Evolutionary conservation across 30 jellyfish, hydroid and myxozoan species (phyloP), one percentile per base, ranked within the genome.

Genomic region (Cassiopea andromeda): DNA sequence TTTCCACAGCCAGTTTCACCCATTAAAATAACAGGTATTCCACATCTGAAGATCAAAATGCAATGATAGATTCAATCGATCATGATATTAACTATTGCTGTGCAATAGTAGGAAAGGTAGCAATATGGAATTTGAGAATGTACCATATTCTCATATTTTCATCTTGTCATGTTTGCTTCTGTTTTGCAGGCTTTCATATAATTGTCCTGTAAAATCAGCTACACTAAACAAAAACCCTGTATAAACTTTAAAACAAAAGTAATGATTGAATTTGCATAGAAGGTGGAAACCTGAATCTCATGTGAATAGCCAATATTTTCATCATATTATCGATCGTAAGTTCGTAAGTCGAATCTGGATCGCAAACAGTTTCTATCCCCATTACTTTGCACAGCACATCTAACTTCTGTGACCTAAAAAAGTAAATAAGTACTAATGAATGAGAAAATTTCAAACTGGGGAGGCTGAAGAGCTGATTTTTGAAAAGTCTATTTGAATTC

Each of bases 1-100:
- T 91, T 91, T 69, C 97, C 97, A 74, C 97, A 83, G 17, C 97
- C 97, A 1, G 97, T 91, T 73, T 91, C 97, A 9, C 97, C 97
- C 97, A 91, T 91, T 85, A 91, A 18, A 38, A 91, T 78, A 17
- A 91, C 97, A 6, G 97, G 97, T 46, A 91, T 84, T 19, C 90
- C 91, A 49, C 92, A 83, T 77, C 97, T 90, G 38, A 44, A 60
- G 66, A 7, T 19, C 7, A 43, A 18, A 3, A 17, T n/a, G n/a
- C n/a, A n/a, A n/a, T n/a, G n/a, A n/a, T n/a, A 10, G 17, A 67
- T n/a, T 18, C 47, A 1, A 13, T 6, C 67, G 18, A 17, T 8
- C 60, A 7, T 49, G 44, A 5, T 1, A 1, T 12, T 2, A 50
- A 50, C 64, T 50, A 50, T 50, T 50, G 64, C 64, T 50, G 5